Conservation (phyloP, 2,113 vertebrate genomes). For the Rhynchomys soricoides region DNA sequence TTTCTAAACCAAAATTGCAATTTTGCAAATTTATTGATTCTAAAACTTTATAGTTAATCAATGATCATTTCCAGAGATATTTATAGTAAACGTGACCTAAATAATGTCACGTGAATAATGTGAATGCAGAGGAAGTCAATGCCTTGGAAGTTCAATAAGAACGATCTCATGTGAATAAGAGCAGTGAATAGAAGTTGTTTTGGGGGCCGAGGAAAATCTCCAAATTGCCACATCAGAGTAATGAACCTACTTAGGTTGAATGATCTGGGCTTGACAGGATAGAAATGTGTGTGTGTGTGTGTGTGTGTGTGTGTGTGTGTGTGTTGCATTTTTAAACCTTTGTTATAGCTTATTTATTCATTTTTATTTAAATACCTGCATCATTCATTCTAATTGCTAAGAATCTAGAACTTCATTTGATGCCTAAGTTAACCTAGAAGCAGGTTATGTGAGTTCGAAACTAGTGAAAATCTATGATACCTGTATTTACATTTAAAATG, state of each 20-base stretch:
- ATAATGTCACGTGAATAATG: background rate
- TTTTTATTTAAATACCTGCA: background rate
- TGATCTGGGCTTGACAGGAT: background rate
- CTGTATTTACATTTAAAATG: background rate
- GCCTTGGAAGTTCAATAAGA: background rate
- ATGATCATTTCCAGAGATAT: background rate
- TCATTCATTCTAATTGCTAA: background rate
- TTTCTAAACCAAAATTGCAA: background rate
- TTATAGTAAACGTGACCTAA: background rate
- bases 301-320: too few species aligned
- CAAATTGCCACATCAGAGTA: background rate
- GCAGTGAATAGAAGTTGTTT: background rate
- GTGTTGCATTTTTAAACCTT: background rate
- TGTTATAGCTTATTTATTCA: background rate
- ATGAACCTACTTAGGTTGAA: background rate
- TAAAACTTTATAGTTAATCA: background rate
- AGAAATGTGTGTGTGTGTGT: background rate
- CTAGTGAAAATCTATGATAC: background rate
- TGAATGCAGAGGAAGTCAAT: background rate
- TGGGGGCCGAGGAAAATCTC: background rate
- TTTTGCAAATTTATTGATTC: background rate
- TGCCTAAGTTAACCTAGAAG: background rate
- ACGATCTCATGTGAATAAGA: background rate
- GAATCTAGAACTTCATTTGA: background rate
- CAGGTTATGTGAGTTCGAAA: background rate